Conservation (phyloP, 2,888 invertebrate species). For the Diarsia brunnea region DNA sequence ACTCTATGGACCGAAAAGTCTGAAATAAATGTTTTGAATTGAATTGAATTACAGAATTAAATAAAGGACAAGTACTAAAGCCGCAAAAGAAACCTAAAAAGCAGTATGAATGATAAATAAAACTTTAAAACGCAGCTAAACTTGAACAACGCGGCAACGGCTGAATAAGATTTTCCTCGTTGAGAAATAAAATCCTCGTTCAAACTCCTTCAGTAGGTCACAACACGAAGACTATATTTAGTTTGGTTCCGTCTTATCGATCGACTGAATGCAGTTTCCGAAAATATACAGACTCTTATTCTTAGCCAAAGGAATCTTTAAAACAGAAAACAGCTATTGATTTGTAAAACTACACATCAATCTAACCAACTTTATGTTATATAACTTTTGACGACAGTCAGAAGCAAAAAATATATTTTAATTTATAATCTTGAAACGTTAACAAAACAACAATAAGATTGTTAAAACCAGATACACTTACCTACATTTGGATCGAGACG, state of each 20-base stretch:
- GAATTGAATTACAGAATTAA: neutral
- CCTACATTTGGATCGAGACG: conserved; percentile 56
- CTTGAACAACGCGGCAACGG: conserved; percentile 12
- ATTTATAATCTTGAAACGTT: neutral
- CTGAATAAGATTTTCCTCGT: conserved; percentile 21
- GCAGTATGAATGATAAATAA: neutral
- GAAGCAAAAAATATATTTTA: neutral
- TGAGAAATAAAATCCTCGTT: conserved; percentile 44
- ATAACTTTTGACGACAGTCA: neutral
- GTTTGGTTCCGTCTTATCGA: conserved; percentile 73
- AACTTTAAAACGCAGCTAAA: conserved; percentile 5
- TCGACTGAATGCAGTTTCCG: conserved; percentile 77
- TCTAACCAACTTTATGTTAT: neutral
- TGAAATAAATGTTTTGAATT: too few relatives aligned
- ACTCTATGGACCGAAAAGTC: too few relatives aligned
- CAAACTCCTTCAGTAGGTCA: conserved; percentile 71
- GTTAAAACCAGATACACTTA: conserved; percentile 50
- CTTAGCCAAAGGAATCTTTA: conserved; percentile 4
- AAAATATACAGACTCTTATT: conserved; percentile 68
- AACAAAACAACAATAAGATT: neutral
- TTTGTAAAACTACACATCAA: neutral
- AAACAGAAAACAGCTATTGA: neutral
- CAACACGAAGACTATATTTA: conserved; percentile 72
- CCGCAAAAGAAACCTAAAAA: conserved; percentile 11
- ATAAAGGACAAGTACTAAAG: neutral